These are phyloP conservation scores for Microdon myrmicae DNA, from an alignment of 2,888 invertebrate species.

Conservation along the genomic window DNA sequence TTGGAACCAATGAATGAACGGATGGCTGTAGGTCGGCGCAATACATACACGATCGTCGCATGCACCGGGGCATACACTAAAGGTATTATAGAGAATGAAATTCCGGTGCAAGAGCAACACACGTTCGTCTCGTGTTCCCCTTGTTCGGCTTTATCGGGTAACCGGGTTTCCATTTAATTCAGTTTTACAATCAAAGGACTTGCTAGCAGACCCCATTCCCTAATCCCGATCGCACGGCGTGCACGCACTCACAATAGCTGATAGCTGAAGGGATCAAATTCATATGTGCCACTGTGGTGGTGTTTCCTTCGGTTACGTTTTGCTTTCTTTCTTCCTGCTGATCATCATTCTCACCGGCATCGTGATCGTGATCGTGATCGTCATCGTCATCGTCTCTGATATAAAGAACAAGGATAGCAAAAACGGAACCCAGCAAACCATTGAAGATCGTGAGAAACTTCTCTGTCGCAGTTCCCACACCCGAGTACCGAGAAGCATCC, in stretches of 20 bases:
- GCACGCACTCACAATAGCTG: constrained; percentile 18
- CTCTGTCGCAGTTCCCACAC: constrained; percentile 66
- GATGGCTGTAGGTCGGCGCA: neutral
- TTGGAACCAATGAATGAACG: constrained; percentile 21
- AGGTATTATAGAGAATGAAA: constrained; percentile 10
- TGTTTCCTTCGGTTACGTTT: constrained; percentile 30
- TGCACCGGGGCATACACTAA: neutral
- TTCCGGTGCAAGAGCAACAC: constrained; percentile 44
- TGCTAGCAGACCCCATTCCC: constrained; percentile 6
- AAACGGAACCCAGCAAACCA: constrained; percentile 51
- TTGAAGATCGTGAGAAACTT: constrained; percentile 66
- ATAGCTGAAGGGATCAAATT: constrained; percentile 20
- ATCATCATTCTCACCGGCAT: no score
- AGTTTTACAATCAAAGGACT: neutral
- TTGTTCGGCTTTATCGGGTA: constrained; percentile 3
- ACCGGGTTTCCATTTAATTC: neutral
- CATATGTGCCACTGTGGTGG: constrained; percentile 11
- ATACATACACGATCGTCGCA: neutral
- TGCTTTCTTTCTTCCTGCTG: constrained; percentile 24
- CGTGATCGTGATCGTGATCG: constrained; percentile 1
- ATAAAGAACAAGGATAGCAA: constrained; percentile 29
- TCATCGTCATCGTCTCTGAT: constrained; percentile 12
- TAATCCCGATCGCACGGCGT: constrained; percentile 27
- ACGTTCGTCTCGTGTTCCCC: constrained; percentile 8
- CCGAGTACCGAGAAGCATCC: constrained; percentile 33